Evolutionary conservation across 2,113 vertebrate genomes (phyloP).

Genomic region (Elephas maximus): DNA sequence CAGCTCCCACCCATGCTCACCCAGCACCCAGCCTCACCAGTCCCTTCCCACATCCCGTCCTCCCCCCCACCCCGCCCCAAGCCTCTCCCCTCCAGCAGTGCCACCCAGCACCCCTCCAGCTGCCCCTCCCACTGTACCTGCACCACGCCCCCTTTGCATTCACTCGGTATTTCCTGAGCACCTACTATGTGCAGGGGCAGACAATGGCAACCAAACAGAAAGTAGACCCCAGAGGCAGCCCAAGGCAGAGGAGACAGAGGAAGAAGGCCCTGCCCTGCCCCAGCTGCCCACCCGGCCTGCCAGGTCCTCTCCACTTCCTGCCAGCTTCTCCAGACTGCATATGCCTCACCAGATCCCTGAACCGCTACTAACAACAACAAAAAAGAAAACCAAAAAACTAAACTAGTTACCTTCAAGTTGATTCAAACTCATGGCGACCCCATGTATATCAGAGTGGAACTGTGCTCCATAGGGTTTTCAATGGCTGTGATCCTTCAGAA

Average conservation of each 20-base stretch:
- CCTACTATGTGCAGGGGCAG: background rate
- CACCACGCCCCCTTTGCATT: background rate
- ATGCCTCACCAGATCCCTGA: background rate
- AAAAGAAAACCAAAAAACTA: background rate
- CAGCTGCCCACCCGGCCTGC: background rate
- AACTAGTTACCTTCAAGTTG: background rate
- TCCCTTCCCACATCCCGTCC: background rate
- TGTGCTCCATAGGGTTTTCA: background rate
- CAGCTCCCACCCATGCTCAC: background rate
- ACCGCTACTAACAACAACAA: background rate
- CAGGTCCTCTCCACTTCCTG: background rate
- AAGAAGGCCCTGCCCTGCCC: background rate
- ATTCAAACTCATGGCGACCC: background rate
- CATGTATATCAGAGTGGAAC: background rate
- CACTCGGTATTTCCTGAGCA: background rate
- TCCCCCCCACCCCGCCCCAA: fast-evolving
- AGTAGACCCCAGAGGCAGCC: background rate
- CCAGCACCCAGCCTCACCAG: background rate
- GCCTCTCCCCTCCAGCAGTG: background rate
- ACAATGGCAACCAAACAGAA: background rate
- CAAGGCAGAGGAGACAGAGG: background rate
- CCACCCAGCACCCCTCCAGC: background rate
- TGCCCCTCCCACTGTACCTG: background rate
- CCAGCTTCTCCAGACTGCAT: background rate
- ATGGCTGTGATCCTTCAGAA: background rate